phyloP scores from a whole-genome alignment of 2,888 invertebrate genomes.

The Drosophila subquinaria region DNA sequence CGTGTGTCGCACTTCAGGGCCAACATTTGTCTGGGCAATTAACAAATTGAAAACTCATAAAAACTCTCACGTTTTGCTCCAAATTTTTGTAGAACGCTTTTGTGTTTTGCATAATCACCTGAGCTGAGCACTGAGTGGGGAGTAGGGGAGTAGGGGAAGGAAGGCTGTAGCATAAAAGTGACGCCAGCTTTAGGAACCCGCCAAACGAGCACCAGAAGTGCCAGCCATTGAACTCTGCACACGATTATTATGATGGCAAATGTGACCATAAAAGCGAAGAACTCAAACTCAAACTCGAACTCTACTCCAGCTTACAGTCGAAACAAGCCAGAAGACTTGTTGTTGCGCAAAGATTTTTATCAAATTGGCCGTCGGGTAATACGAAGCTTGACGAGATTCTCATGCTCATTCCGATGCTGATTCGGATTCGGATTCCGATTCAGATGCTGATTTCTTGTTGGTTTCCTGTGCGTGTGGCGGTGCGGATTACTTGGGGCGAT shows the following conservation, averaged over 20 bases:
- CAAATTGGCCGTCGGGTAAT: constrained; percentile 64
- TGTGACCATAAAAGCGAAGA: constrained; percentile 61
- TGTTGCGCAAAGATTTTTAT: constrained; percentile 70
- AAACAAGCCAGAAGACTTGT: constrained; percentile 47
- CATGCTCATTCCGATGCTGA: constrained; percentile 30
- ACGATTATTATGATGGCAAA: constrained; percentile 73
- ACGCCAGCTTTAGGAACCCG: constrained; percentile 37
- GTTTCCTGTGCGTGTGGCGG: constrained; percentile 66
- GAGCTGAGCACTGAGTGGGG: constrained; percentile 8
- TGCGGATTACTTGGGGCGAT: constrained; percentile 57
- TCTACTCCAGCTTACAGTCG: constrained; percentile 2
- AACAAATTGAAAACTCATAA: constrained; percentile 74
- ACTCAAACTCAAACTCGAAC: constrained; percentile 22
- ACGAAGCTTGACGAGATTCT: constrained; percentile 57
- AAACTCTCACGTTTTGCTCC: constrained; percentile 79
- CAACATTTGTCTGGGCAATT: constrained; percentile 36
- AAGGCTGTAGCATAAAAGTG: constrained; percentile 28
- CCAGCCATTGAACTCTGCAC: constrained; percentile 69
- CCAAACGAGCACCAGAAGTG: constrained; percentile 39
- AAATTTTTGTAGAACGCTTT: constrained; percentile 58
- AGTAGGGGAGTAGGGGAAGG: neutral
- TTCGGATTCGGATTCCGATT: constrained; percentile 34
- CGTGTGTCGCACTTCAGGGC: constrained; percentile 64
- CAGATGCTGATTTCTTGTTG: constrained; percentile 62
- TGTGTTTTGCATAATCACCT: constrained; percentile 58